These are phyloP conservation scores for Camponotus pennsylvanicus DNA, from an alignment of 1,140 invertebrate genomes.

Conservation along the genomic window DNA sequence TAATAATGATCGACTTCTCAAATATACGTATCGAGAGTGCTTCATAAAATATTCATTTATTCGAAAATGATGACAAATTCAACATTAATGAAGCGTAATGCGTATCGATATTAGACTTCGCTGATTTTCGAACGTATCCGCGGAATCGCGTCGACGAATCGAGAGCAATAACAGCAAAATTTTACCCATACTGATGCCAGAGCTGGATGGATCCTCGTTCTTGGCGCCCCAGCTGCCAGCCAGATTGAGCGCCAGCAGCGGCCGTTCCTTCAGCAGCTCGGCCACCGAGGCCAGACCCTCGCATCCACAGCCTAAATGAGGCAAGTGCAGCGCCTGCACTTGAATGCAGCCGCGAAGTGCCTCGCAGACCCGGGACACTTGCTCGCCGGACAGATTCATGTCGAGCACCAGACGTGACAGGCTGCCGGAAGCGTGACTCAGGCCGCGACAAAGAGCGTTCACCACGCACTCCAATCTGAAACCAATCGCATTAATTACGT, in stretches of 20 bases:
- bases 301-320: slow-evolving; percentile 87
- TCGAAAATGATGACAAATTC: background rate
- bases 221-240: slow-evolving; percentile 86
- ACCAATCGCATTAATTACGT: slow-evolving; percentile 42
- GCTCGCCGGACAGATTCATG: slow-evolving; percentile 86
- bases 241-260: slow-evolving; percentile 86
- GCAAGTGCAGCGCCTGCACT: slow-evolving; percentile 86
- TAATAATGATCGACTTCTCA: background rate
- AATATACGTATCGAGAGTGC: background rate
- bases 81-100: background rate
- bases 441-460: slow-evolving; percentile 85
- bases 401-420: slow-evolving; percentile 86
- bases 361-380: slow-evolving; percentile 86
- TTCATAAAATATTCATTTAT: background rate
- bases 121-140: background rate
- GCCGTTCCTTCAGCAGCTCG: slow-evolving; percentile 83
- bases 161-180: slow-evolving; percentile 56
- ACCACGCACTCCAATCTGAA: slow-evolving; percentile 86
- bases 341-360: slow-evolving; percentile 84
- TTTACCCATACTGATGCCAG: slow-evolving; percentile 86
- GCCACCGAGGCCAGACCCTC: slow-evolving; percentile 86
- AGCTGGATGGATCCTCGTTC: slow-evolving; percentile 85
- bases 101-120: background rate
- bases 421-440: slow-evolving; percentile 81
- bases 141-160: background rate